These are phyloP conservation scores for Ophion ellenae DNA, from an alignment of 2,888 invertebrate genomes.

Conservation along the genomic window DNA sequence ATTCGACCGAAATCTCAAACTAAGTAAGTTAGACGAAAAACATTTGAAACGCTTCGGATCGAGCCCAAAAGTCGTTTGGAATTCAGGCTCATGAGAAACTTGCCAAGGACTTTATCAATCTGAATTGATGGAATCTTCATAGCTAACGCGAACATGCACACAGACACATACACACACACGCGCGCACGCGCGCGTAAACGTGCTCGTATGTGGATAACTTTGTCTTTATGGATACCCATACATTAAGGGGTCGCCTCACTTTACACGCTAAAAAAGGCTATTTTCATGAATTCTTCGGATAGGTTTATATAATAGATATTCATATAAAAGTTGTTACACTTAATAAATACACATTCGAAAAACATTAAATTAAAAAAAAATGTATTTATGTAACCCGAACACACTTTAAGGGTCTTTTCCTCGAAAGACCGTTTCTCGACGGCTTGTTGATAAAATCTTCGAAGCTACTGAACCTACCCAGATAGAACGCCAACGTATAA, in stretches of 20 bases:
- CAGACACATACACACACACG: neutral
- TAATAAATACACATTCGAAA: too few relatives aligned
- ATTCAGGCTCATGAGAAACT: constrained; percentile 36
- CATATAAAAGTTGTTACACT: too few relatives aligned
- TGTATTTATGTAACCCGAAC: too few relatives aligned
- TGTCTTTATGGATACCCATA: neutral
- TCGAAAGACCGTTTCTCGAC: too few relatives aligned
- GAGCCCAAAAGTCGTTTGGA: constrained; percentile 25
- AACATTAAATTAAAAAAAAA: too few relatives aligned
- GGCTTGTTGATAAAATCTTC: too few relatives aligned
- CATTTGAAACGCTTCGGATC: constrained; percentile 9
- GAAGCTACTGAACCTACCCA: too few relatives aligned
- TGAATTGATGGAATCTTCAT: constrained; percentile 32
- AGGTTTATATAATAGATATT: too few relatives aligned
- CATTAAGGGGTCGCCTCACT: neutral
- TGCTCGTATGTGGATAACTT: neutral
- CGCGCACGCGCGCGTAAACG: neutral
- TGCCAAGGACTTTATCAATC: constrained; percentile 34
- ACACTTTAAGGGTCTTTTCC: too few relatives aligned
- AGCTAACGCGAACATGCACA: neutral
- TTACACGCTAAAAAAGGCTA: too few relatives aligned
- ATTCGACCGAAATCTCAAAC: constrained; percentile 24
- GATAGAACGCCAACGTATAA: too few relatives aligned
- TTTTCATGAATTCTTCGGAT: too few relatives aligned
- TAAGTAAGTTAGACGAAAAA: constrained; percentile 31